Conservation (phyloP, 2,797 vertebrate genomes). For the Coracias cyanogaster region DNA sequence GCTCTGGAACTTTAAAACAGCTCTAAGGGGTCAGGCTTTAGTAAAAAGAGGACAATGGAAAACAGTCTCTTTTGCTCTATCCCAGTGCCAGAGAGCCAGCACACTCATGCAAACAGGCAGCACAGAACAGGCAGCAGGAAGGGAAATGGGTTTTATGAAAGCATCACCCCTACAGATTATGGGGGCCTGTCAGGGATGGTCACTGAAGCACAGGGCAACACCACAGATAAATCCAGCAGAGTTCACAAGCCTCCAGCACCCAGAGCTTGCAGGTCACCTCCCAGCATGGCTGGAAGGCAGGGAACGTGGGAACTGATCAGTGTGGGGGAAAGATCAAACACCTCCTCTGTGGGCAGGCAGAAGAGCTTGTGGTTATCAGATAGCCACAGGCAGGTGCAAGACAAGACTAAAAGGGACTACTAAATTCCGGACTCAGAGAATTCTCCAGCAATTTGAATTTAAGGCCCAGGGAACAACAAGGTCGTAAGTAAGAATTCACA, state of each 20-base stretch:
- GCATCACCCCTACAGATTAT: background rate
- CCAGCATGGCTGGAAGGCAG: background rate
- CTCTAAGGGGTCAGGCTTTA: background rate
- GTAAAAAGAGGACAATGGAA: background rate
- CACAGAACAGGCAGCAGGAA: background rate
- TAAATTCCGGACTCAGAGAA: background rate
- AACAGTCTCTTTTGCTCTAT: background rate
- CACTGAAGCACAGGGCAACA: background rate
- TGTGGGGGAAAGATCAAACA: background rate
- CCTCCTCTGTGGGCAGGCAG: background rate
- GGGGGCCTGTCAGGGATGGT: background rate
- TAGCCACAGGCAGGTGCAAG: background rate
- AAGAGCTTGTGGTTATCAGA: background rate
- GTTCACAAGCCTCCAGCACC: background rate
- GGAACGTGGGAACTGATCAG: fast-evolving
- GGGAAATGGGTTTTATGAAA: background rate
- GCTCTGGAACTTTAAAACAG: background rate
- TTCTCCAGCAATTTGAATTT: background rate
- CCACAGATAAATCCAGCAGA: background rate
- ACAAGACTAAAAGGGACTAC: background rate
- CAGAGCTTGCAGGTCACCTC: background rate
- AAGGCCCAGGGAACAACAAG: background rate
- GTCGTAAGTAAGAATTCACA: background rate
- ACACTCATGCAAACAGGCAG: background rate
- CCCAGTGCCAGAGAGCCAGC: background rate